Evolutionary conservation across 2,797 vertebrate genomes (phyloP).

Genomic region (Propithecus deckenii): DNA sequence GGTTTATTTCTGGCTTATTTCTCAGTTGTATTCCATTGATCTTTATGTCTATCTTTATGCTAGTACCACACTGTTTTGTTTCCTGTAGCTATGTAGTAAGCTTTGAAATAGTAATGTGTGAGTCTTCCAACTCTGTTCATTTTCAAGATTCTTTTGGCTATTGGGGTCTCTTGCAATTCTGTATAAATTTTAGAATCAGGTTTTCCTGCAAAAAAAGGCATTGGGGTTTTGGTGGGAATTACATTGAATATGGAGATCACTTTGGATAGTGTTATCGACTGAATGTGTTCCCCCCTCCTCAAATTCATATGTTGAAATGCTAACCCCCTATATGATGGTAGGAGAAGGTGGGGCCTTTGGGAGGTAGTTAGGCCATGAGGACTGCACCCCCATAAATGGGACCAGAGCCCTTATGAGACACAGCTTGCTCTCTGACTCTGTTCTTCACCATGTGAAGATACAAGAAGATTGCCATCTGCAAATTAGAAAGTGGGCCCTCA

Average conservation of each 20-base stretch:
- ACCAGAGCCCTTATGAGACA: not conserved
- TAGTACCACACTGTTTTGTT: not conserved
- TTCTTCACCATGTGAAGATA: not conserved
- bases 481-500: not conserved
- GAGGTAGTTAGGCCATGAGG: not conserved
- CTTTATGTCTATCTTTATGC: not conserved
- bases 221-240: not conserved
- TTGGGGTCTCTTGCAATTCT: not conserved
- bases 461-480: not conserved
- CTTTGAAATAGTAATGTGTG: not conserved
- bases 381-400: not conserved
- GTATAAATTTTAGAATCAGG: not conserved
- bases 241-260: not conserved
- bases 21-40: not conserved
- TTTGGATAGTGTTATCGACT: not conserved
- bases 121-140: not conserved
- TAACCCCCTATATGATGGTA: not conserved
- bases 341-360: not conserved
- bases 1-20: not conserved
- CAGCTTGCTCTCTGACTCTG: not conserved
- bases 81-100: not conserved
- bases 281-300: not conserved
- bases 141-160: not conserved
- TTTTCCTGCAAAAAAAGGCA: not conserved
- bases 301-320: not conserved